A percentile compares a stretch with the other conserved stretches of the same genome.
Conservation (phyloP, 2,888 invertebrate species). For the Tridacna crocea region DNA sequence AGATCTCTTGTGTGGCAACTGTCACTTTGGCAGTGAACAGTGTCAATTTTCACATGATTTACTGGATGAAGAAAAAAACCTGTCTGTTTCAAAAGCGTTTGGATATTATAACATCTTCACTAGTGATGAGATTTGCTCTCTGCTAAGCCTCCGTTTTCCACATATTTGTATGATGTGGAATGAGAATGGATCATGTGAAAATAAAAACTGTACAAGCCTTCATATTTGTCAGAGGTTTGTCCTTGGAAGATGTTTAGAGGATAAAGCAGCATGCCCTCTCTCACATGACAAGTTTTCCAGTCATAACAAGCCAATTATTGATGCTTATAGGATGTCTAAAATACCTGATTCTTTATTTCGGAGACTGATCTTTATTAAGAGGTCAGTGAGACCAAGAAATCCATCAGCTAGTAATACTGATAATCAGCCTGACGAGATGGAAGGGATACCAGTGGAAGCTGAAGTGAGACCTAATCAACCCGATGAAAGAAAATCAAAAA, state of each 20-base stretch:
- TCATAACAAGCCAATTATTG: slow-evolving; percentile 49
- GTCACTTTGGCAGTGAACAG: slow-evolving; percentile 31
- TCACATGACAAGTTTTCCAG: slow-evolving; percentile 36
- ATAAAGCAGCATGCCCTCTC: slow-evolving; percentile 34
- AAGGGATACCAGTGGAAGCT: no score
- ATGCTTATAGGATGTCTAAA: slow-evolving; percentile 38
- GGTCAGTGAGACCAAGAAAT: neutral
- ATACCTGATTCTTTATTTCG: slow-evolving; percentile 18
- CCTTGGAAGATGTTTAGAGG: slow-evolving; percentile 51
- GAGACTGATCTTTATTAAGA: slow-evolving; percentile 18
- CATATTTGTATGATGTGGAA: slow-evolving; percentile 49
- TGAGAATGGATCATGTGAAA: slow-evolving; percentile 35
- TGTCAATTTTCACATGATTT: slow-evolving; percentile 55
- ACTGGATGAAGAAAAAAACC: slow-evolving; percentile 41
- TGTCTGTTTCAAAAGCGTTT: slow-evolving; percentile 43
- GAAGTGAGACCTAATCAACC: no score
- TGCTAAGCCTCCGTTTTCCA: slow-evolving; percentile 43
- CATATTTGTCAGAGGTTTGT: slow-evolving; percentile 62
- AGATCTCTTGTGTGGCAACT: slow-evolving; percentile 41
- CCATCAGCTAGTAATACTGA: neutral
- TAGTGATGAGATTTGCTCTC: slow-evolving; percentile 41
- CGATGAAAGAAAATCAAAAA: no score
- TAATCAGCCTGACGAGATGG: neutral
- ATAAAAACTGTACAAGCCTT: slow-evolving; percentile 43
- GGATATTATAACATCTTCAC: slow-evolving; percentile 45